A percentile compares a stretch with the other conserved stretches of the same genome.
These are phyloP conservation scores for Galago senegalensis DNA, from an alignment of 2,797 vertebrate genomes.

Conservation along the genomic window DNA sequence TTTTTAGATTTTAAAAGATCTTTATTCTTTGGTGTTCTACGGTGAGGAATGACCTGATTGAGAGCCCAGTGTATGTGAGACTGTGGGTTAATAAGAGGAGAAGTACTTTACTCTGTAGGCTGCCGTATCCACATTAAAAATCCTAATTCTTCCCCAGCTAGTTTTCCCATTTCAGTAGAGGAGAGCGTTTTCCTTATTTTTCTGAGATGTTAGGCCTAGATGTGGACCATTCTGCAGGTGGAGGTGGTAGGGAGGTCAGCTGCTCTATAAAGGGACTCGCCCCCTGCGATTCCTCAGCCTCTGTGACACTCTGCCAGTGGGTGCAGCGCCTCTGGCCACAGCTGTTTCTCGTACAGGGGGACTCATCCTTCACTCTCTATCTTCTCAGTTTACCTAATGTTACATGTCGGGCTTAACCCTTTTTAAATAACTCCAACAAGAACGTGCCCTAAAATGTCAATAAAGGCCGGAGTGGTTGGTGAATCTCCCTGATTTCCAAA, in stretches of 20 bases:
- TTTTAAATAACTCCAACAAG: neutral
- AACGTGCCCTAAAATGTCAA: neutral
- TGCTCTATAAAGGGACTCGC: neutral
- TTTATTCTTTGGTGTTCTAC: slow-evolving; percentile 5
- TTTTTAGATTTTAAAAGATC: neutral
- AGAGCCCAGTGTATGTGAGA: neutral
- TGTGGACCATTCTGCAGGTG: neutral
- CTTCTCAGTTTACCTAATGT: neutral
- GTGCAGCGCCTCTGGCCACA: neutral
- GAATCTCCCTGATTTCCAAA: neutral
- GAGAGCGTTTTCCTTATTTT: neutral
- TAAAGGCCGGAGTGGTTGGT: neutral
- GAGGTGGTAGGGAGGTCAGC: neutral
- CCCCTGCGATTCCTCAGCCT: too few species aligned
- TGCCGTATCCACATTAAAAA: neutral
- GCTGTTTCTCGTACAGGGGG: neutral
- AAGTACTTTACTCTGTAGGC: neutral
- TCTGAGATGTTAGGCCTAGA: neutral
- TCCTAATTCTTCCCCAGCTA: neutral
- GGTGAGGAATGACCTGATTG: neutral
- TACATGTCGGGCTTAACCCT: neutral
- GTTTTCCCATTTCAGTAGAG: neutral
- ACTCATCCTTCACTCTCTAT: neutral
- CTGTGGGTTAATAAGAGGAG: neutral
- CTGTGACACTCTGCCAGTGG: neutral